phyloP scores from a whole-genome alignment of 2,113 vertebrate species.

The Odobenus rosmarus region DNA sequence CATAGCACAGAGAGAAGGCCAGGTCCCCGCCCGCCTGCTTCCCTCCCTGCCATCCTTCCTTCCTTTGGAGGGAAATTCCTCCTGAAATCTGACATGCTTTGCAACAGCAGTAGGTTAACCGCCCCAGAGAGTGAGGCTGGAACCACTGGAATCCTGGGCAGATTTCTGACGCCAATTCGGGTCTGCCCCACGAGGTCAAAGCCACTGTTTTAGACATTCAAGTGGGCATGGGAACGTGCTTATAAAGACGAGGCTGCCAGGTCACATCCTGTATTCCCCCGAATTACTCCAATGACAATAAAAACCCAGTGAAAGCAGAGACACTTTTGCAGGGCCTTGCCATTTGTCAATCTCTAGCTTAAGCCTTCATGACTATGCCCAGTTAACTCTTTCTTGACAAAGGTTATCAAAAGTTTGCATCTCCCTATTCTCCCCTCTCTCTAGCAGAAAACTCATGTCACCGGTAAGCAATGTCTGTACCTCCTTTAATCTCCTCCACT shows the following conservation, averaged over 20 bases:
- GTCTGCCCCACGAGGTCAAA: not conserved
- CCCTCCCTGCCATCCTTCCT: conserved; percentile 27
- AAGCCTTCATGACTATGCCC: conserved; percentile 64
- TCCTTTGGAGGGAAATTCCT: not conserved
- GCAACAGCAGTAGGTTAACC: not conserved
- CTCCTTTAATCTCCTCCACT: conserved; percentile 71
- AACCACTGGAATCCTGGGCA: not conserved
- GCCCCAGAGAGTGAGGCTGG: not conserved
- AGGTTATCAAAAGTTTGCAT: conserved; percentile 78
- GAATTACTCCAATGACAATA: not conserved
- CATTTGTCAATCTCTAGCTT: conserved; percentile 69
- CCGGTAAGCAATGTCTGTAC: conserved; percentile 70
- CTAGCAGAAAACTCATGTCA: conserved; percentile 60
- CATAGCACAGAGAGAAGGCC: conserved; percentile 40
- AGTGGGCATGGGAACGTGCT: not conserved
- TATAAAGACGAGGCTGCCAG: conserved; percentile 58
- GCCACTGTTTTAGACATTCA: not conserved
- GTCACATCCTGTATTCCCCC: conserved; percentile 58
- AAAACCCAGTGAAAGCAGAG: conserved; percentile 56
- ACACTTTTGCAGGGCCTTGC: not conserved
- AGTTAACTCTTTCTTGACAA: conserved; percentile 67
- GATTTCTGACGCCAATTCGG: conserved; percentile 42
- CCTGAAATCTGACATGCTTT: conserved; percentile 29
- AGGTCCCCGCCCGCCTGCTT: conserved; percentile 43
- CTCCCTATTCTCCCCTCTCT: conserved; percentile 70